phyloP scores from a whole-genome alignment of 1,140 invertebrate genomes.

The Drosophila obscura region DNA sequence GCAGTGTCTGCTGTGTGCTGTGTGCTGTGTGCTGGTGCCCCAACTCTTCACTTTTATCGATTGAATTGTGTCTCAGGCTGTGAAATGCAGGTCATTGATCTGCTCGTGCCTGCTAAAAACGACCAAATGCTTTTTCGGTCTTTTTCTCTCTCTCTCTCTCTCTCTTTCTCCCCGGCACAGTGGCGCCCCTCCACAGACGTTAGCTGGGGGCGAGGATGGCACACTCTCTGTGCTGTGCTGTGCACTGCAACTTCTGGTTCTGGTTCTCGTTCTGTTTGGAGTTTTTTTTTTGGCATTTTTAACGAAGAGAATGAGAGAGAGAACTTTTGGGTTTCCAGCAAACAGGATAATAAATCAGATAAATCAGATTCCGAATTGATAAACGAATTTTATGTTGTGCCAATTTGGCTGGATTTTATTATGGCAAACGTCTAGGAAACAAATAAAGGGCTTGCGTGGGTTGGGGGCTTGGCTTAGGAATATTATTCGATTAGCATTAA shows the following conservation, averaged over 20 bases:
- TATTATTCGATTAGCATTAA: too few relatives aligned
- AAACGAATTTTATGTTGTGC: conserved; percentile 24
- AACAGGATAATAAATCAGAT: conserved; percentile 35
- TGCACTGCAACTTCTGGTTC: conserved; percentile 23
- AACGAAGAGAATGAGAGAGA: not conserved
- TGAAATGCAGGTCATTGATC: conserved; percentile 83
- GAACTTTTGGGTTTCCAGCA: conserved; percentile 4
- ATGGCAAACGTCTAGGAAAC: not conserved
- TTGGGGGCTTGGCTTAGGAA: too few relatives aligned
- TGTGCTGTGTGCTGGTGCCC: conserved; percentile 68
- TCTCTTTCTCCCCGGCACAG: not conserved
- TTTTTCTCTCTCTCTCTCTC: conserved; percentile 22
- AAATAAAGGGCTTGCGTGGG: too few relatives aligned
- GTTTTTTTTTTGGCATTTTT: conserved; percentile 12
- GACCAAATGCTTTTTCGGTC: conserved; percentile 58
- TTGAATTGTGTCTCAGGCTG: conserved; percentile 80
- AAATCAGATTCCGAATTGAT: conserved; percentile 31
- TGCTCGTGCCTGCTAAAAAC: conserved; percentile 63
- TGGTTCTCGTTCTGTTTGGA: not conserved
- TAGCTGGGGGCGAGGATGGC: too few relatives aligned
- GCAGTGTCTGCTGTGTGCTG: conserved; percentile 57
- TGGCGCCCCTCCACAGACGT: too few relatives aligned
- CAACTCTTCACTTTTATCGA: conserved; percentile 82
- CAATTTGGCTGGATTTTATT: conserved; percentile 12
- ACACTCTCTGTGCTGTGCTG: conserved; percentile 16